These are phyloP conservation scores for Tortrix viridana DNA, from an alignment of 2,888 invertebrate genomes.

Conservation along the genomic window DNA sequence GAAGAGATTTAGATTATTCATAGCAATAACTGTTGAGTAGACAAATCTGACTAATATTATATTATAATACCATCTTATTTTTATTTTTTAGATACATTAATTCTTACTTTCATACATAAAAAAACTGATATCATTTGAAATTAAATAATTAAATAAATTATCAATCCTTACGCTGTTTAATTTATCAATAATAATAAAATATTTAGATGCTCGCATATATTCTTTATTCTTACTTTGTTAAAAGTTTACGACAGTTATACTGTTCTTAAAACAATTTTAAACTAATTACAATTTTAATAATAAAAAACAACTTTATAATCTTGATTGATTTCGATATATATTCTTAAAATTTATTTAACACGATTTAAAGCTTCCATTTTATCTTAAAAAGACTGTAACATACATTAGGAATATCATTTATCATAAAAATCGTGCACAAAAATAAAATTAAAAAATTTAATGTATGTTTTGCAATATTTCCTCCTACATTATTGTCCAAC, in stretches of 20 bases:
- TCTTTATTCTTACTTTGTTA: neutral
- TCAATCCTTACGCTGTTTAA: too few relatives aligned
- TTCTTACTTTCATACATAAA: neutral
- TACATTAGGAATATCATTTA: conserved; percentile 42
- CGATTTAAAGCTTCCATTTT: conserved; percentile 81
- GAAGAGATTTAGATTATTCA: conserved; percentile 31
- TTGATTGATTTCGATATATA: conserved; percentile 51
- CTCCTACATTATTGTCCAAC: conserved; percentile 79
- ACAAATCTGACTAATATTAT: conserved; percentile 10
- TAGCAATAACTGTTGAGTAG: conserved; percentile 12
- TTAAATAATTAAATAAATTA: too few relatives aligned
- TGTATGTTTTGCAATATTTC: conserved; percentile 48
- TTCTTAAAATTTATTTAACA: conserved; percentile 61
- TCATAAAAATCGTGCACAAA: conserved; percentile 42
- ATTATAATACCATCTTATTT: conserved; percentile 22
- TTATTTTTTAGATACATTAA: neutral
- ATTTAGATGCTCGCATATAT: too few relatives aligned
- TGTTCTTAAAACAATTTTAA: conserved; percentile 9
- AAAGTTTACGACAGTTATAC: conserved; percentile 22
- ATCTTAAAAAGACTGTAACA: conserved; percentile 68
- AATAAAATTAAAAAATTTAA: conserved; percentile 43
- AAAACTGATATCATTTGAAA: neutral
- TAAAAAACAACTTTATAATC: conserved; percentile 39
- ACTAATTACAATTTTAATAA: conserved; percentile 40
- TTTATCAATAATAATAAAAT: too few relatives aligned